phyloP scores from a whole-genome alignment of 1,140 invertebrate genomes.

The Latrodectus geometricus region DNA sequence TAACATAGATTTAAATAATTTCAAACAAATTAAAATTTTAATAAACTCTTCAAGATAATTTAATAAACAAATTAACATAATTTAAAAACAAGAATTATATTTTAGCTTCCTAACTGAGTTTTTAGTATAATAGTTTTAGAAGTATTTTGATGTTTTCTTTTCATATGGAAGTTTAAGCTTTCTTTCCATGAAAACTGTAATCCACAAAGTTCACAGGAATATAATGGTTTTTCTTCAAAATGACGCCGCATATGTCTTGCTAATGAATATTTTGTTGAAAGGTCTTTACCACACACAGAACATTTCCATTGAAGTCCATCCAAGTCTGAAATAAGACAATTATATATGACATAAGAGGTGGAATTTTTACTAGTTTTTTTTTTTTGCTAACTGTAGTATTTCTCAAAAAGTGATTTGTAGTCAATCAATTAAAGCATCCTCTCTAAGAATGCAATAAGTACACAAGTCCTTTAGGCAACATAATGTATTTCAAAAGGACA shows the following conservation, averaged over 20 bases:
- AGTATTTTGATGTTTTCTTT: slow-evolving; percentile 28
- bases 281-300: slow-evolving; percentile 46
- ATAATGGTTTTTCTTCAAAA: slow-evolving; percentile 44
- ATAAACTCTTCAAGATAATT: too few relatives aligned
- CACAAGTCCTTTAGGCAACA: too few relatives aligned
- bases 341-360: background rate
- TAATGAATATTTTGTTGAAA: slow-evolving; percentile 51
- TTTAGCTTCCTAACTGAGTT: background rate
- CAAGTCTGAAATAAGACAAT: slow-evolving; percentile 12
- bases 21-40: too few relatives aligned
- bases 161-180: slow-evolving; percentile 52
- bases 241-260: slow-evolving; percentile 43
- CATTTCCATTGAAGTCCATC: slow-evolving; percentile 38
- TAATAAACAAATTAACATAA: background rate
- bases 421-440: too few relatives aligned
- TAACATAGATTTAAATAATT: too few relatives aligned
- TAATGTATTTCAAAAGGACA: too few relatives aligned
- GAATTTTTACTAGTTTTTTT: too few relatives aligned
- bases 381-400: too few relatives aligned
- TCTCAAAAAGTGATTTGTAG: too few relatives aligned
- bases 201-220: slow-evolving; percentile 53
- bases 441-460: too few relatives aligned
- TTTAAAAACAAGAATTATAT: background rate
- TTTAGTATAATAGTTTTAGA: background rate
- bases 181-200: slow-evolving; percentile 56